Conservation (phyloP, 2,797 vertebrate genomes). For the Neosilurus hyrtlii region DNA sequence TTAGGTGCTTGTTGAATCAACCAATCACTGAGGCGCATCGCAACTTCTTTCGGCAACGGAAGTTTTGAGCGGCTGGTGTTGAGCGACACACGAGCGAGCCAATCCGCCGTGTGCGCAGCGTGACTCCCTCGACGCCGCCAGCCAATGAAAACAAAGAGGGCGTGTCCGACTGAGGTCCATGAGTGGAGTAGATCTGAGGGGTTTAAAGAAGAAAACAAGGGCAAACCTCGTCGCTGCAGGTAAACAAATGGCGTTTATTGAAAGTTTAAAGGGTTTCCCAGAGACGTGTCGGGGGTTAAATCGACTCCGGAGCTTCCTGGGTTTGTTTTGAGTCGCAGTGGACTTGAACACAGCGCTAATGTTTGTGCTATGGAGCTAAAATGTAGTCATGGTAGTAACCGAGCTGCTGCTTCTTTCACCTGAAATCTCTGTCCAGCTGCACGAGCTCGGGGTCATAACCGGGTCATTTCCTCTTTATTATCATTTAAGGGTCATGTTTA, state of each 20-base stretch:
- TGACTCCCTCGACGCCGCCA: slow-evolving; percentile 14
- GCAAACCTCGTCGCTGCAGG: slow-evolving; percentile 69
- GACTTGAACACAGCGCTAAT: neutral
- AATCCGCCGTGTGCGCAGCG: slow-evolving; percentile 20
- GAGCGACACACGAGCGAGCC: slow-evolving; percentile 34
- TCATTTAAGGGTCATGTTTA: too few species aligned
- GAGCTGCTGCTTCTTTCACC: neutral
- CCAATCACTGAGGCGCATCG: slow-evolving; percentile 43
- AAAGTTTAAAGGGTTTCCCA: slow-evolving; percentile 56
- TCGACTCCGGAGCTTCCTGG: neutral
- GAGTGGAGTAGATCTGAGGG: slow-evolving; percentile 76
- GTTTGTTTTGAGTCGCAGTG: neutral
- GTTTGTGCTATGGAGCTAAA: slow-evolving; percentile 35
- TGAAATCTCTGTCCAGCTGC: neutral
- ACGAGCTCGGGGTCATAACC: neutral
- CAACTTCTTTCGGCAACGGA: slow-evolving; percentile 71
- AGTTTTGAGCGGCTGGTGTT: slow-evolving; percentile 64
- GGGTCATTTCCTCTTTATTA: too few species aligned
- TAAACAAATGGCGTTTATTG: slow-evolving; percentile 60
- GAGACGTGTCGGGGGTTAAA: neutral
- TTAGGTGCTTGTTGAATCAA: slow-evolving; percentile 21
- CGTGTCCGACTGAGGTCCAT: slow-evolving; percentile 60
- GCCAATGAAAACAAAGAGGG: slow-evolving; percentile 47
- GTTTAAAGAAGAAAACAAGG: slow-evolving; percentile 78
- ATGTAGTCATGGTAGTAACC: slow-evolving; percentile 34